Conservation (phyloP, 1,140 invertebrate species). For the Camponotus pennsylvanicus region DNA sequence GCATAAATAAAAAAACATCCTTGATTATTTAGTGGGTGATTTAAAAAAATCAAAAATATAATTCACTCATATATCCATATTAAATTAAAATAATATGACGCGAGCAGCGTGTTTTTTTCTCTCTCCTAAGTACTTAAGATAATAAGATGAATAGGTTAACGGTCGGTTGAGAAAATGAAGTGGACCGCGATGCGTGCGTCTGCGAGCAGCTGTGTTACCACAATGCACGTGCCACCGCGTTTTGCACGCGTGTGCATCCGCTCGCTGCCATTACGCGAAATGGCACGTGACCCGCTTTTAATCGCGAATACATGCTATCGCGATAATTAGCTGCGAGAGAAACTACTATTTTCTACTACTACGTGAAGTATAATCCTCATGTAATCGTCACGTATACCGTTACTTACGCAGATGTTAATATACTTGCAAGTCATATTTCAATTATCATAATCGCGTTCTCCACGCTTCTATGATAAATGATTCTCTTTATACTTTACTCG, state of each 20-base stretch:
- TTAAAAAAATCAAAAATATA: background rate
- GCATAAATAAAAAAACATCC: background rate
- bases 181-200: slow-evolving; percentile 65
- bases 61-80: background rate
- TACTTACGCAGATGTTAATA: slow-evolving; percentile 38
- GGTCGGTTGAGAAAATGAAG: slow-evolving; percentile 54
- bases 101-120: slow-evolving; percentile 2
- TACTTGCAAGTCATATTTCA: slow-evolving; percentile 7
- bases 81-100: slow-evolving; percentile 29
- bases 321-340: slow-evolving; percentile 42
- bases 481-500: background rate
- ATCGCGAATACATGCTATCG: slow-evolving; percentile 30
- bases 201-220: slow-evolving; percentile 61
- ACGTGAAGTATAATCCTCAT: slow-evolving; percentile 14
- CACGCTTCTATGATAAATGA: slow-evolving; percentile 26
- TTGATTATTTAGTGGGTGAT: background rate
- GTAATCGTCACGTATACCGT: slow-evolving; percentile 39
- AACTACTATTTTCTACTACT: background rate
- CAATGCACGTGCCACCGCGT: slow-evolving; percentile 58
- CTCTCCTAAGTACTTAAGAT: slow-evolving; percentile 50
- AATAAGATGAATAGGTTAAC: slow-evolving; percentile 55
- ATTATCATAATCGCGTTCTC: slow-evolving; percentile 10
- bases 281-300: slow-evolving; percentile 54
- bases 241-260: slow-evolving; percentile 23
- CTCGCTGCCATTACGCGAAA: slow-evolving; percentile 37